Evolutionary conservation across 2,888 invertebrate genomes (phyloP).

Genomic region (Chrysotoxum bicinctum): DNA sequence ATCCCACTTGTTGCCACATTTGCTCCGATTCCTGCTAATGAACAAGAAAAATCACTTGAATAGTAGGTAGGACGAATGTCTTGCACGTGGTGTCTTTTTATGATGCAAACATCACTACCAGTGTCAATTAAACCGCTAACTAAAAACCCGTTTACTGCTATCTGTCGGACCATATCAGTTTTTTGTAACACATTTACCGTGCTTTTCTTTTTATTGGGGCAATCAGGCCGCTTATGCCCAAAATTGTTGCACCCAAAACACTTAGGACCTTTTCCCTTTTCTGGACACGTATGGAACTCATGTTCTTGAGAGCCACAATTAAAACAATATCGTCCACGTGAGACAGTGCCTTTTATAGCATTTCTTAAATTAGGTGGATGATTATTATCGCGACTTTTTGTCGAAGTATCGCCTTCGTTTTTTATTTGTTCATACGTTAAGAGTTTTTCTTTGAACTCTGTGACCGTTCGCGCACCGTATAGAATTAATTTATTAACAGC

Average conservation of each 20-base stretch:
- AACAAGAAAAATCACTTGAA: slow-evolving; percentile 20
- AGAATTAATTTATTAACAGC: slow-evolving; percentile 35
- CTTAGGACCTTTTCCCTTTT: slow-evolving; percentile 30
- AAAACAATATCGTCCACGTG: slow-evolving; percentile 6
- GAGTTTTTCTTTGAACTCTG: slow-evolving; percentile 33
- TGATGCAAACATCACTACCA: slow-evolving; percentile 24
- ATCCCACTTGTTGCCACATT: neutral
- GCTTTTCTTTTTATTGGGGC: slow-evolving; percentile 9
- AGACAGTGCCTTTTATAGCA: neutral
- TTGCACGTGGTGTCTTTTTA: slow-evolving; percentile 13
- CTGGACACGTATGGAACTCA: slow-evolving; percentile 21
- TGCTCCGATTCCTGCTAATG: slow-evolving; percentile 13
- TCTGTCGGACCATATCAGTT: slow-evolving; percentile 26
- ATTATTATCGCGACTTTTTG: neutral
- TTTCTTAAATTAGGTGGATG: neutral
- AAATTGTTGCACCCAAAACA: slow-evolving; percentile 20
- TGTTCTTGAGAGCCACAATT: slow-evolving; percentile 22
- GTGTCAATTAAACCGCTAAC: slow-evolving; percentile 21
- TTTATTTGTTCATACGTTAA: slow-evolving; percentile 41
- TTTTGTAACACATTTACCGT: slow-evolving; percentile 19
- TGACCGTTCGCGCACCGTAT: slow-evolving; percentile 27
- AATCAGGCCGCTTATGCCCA: slow-evolving; percentile 24
- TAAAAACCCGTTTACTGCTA: slow-evolving; percentile 7
- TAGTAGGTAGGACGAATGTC: slow-evolving; percentile 9
- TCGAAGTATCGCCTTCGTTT: neutral